Base-by-base conservation (phyloP, 2,113 vertebrate species). In the Anolis carolinensis region DNA sequence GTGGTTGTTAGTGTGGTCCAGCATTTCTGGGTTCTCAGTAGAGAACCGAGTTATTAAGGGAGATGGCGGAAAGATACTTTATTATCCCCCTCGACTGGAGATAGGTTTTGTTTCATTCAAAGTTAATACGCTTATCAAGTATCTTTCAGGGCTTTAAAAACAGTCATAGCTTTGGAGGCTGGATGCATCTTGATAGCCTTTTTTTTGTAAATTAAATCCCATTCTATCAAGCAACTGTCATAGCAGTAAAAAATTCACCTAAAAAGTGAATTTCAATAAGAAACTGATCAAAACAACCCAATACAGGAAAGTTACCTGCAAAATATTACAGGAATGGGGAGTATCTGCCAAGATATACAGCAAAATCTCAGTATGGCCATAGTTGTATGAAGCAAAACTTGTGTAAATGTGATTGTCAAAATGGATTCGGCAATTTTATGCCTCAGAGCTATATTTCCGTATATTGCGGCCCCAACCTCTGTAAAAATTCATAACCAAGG, bases 401-500 rank as follows among this genome's bases (percentile, higher is more conserved):
- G 68, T 71, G 16, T 74, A 23, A 74, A 72, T n/a, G n/a, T n/a
- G n/a, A 52, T 52, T 52, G 52, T 52, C 52, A 52, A 9, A 52
- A 52, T 52, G 13, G 52, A 2, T 55, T 10, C 52, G 2, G 52
- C 52, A 55, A 55, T 44, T 44, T 2, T 8, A 55, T 55, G 52
- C 65, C 65, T n/a, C 39, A 5, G 8, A n/a, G 30, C 30, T 68
- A 25, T 67, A 30, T 55, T 55, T 8, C 52, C 10, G 4, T 55
- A 55, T 55, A 55, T 55, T 55, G 52, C 10, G 14, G 52, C 5
- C 52, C 52, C 52, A 55, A 65, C 55, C 72, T 44, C 87, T 91
- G 89, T 92, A 92, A 87, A 75, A 68, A 14, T 34, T 55, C 70
- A 34, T 89, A 85, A 89, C 79, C 81, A 44, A 81, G 76, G 74